Evolutionary conservation across 2,797 vertebrate species (phyloP), one percentile per base, ranked within the genome.

Genomic region (Sarcophilus harrisii): DNA sequence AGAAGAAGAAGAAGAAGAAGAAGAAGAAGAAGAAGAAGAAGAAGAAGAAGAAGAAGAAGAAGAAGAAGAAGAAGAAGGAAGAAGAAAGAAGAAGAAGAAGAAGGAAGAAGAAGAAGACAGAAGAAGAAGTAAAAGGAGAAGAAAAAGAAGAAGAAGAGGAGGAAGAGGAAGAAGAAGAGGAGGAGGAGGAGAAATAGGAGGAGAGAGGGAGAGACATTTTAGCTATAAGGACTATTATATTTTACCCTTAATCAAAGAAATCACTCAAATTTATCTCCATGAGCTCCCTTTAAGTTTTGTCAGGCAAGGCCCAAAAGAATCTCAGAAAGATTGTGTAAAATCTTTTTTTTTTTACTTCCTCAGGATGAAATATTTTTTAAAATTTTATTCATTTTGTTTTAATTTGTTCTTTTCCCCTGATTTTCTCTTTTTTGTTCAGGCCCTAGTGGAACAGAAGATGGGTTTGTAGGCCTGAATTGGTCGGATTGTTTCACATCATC

Each of bases 401-500:
- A 95, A 95, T 98, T 97, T 98, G 95, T 94, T 94, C 93, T 93
- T 89, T 59, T 97, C 89, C 45, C 57, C 95, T 96, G 96, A 98
- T 98, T 96, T 96, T 58, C 45, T 96, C 95, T 96, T 98, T 98
- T 98, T 98, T 98, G 98, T 97, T 97, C 97, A 62, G 97, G 96
- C 98, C 97, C 97, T 8, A 92, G 98, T 90, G 98, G 98, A 98
- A 98, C 98, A 99, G 99, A 98, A 98, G 99, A 99, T 99, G 99
- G 98, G 98, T 99, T 99, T 99, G 99, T 99, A 98, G 98, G 98
- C 96, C 98, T 99, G 99, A 99, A 99, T 99, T 98, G 95, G 99
- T 98, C 99, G 99, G 99, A 99, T 99, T 99, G 99, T 99, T 99
- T 99, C 99, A 99, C 99, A 99, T 99, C 99, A 98, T 99, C 98